A percentile compares a stretch with the other conserved stretches of the same genome.
Conservation (phyloP, 2,797 vertebrate species). For the Platalea minor region DNA sequence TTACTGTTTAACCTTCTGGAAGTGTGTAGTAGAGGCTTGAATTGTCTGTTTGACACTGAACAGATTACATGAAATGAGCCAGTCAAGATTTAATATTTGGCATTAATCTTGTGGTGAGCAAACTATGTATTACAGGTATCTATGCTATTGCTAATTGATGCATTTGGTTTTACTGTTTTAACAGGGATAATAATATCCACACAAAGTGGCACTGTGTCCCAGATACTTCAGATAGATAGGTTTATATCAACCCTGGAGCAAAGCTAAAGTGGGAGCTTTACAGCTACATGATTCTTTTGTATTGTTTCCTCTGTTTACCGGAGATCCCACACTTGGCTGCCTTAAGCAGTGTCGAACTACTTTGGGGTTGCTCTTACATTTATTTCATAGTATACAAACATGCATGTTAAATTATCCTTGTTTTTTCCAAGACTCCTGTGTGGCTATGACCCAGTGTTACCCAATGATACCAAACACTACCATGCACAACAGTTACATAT, state of each 20-base stretch:
- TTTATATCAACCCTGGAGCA: neutral
- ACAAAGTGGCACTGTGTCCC: neutral
- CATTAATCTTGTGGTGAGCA: neutral
- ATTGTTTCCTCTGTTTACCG: neutral
- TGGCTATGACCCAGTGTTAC: neutral
- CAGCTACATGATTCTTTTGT: neutral
- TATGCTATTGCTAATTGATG: neutral
- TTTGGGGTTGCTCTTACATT: neutral
- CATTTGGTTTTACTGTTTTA: neutral
- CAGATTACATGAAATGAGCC: neutral
- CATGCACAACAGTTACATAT: neutral
- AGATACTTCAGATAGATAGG: neutral
- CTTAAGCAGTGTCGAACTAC: neutral
- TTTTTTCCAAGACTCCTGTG: neutral
- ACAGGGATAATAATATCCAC: neutral
- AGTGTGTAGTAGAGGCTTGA: neutral
- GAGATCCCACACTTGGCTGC: neutral
- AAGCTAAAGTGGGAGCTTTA: neutral
- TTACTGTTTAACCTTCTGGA: neutral
- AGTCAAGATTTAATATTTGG: neutral
- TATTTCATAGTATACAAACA: neutral
- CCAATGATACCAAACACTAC: neutral
- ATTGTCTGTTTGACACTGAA: neutral
- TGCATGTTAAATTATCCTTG: neutral
- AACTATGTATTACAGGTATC: neutral